Base-by-base conservation (phyloP, 1,140 invertebrate genomes). In the Drosophila nebulosa region DNA sequence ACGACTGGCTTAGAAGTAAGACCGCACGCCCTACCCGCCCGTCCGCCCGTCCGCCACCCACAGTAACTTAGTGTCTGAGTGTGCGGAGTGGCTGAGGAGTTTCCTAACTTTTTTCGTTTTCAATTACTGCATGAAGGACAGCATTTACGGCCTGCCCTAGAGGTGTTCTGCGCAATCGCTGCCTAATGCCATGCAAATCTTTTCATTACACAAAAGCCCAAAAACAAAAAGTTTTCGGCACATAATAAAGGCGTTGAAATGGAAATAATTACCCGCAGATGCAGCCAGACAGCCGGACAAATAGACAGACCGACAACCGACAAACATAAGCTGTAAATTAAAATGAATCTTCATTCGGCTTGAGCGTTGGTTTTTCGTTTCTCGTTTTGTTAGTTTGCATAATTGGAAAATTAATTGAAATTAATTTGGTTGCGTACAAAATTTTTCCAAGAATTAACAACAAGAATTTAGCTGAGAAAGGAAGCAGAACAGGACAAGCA, bases 221-320 rank as follows among this genome's bases (percentile, higher is more conserved):
- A 55, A 73, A 69, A 64, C 58, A 24, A 56, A 65, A 78, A 78
- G 50, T 35, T 57, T 26, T 46, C 42, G 51, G 52, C 39, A 56
- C 32, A 62, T 39, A 65, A 66, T 61, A 68, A 64, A 73, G 70
- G 83, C 83, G 81, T 71, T 78, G 74, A 63, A 63, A 69, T 78
- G 78, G 83, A 86, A 88, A 81, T 86, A 86, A 86, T 88, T 88
- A 81, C 69, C 67, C 72, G 70, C 81, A 88, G 83, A 86, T 52
- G 60, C 72, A 64, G 72, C 46, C 83, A 58, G 32, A 55, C 24
- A 53, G 52, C 18, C 16, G 9, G 39, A 7, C 36, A 6, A 30
- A 30, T 30, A 30, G 16, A 46, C 1, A 46, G 14, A 46, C 39
- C 16, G 39, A 46, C 39, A 18, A 46, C 39, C 39, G 39, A 21